Percentiles rank a stretch among this genome's conserved stretches.
Evolutionary conservation across 2,888 invertebrate genomes (phyloP).

Genomic region (Xylota segnis): DNA sequence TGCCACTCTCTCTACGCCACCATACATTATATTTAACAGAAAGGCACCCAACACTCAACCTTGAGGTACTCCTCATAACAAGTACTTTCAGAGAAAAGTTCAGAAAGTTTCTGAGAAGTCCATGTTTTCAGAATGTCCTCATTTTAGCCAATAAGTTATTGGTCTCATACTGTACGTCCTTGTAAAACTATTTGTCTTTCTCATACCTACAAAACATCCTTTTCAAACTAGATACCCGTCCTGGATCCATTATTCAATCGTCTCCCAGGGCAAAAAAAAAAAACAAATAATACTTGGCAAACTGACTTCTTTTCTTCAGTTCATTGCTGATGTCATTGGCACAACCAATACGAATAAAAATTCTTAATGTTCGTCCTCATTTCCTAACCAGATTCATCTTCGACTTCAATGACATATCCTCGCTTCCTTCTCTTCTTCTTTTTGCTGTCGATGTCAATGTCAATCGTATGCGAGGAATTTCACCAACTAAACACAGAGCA

Average conservation of each 20-base stretch:
- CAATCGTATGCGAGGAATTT: conserved; percentile 26
- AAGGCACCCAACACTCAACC: too few relatives aligned
- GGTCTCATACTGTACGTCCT: too few relatives aligned
- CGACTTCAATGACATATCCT: conserved; percentile 9
- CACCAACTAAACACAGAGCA: background rate
- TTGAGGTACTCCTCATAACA: too few relatives aligned
- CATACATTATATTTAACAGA: too few relatives aligned
- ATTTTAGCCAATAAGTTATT: too few relatives aligned
- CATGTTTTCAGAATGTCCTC: too few relatives aligned
- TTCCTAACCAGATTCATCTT: conserved; percentile 29
- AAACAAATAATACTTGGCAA: conserved; percentile 7
- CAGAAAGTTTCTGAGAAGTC: too few relatives aligned
- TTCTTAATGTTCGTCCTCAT: background rate
- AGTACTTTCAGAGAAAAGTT: too few relatives aligned
- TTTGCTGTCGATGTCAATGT: conserved; percentile 18
- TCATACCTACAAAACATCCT: background rate
- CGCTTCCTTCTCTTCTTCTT: background rate
- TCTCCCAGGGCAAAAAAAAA: background rate
- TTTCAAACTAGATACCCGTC: background rate
- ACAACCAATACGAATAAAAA: background rate
- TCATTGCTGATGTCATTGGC: background rate
- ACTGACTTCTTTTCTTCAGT: background rate
- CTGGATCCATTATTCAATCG: background rate
- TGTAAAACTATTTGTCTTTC: background rate
- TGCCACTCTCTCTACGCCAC: too few relatives aligned